Evolutionary conservation across 2,888 invertebrate genomes (phyloP), one percentile per base, ranked within the genome.

Genomic region (Cheilosia vulpina): DNA sequence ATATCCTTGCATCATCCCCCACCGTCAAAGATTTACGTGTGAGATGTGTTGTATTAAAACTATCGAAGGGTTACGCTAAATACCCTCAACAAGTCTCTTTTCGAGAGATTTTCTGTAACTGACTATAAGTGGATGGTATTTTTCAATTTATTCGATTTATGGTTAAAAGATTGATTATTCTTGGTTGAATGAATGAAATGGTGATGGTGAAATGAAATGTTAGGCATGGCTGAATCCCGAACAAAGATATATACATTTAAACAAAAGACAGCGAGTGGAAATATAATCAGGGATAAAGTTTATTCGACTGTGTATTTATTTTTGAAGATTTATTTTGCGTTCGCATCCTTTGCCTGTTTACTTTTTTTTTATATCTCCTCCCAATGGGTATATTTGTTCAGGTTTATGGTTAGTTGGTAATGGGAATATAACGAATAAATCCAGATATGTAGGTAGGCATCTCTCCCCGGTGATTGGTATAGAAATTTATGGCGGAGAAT

Each of bases 91-190:
- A 68, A 78, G 79, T 72, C 50, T 78, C 31, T 58, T 55, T 15
- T 2, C 11, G 24, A 27, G 24, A 58, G 63, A 68, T 31, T 63
- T 55, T 63, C 68, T 55, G 34, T 57, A 62, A 55, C 43, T 50
- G 52, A 66, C 65, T 50, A 41, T 17, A 80, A 55, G 76, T 57
- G 60, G 75, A 63, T 58, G 71, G 72, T 38, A 38, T 41, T 60
- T 66, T 72, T 72, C 60, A 68, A 78, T 82, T 78, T 82, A 73
- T 73, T 79, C 73, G 68, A 83, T 83, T 83, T 79, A 55, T 63
- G 83, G 73, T 47, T 55, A 38, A n/a, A 79, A 79, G 79, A 83
- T 83, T 83, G 83, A 78, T 83, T 78, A 83, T 73, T 27, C 68
- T 27, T 43, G 58, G 43, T 13, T 24, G 27, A 27, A 27, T 1